Evolutionary conservation across 1,140 invertebrate species (phyloP).

Genomic region (Melanaphis sacchari): DNA sequence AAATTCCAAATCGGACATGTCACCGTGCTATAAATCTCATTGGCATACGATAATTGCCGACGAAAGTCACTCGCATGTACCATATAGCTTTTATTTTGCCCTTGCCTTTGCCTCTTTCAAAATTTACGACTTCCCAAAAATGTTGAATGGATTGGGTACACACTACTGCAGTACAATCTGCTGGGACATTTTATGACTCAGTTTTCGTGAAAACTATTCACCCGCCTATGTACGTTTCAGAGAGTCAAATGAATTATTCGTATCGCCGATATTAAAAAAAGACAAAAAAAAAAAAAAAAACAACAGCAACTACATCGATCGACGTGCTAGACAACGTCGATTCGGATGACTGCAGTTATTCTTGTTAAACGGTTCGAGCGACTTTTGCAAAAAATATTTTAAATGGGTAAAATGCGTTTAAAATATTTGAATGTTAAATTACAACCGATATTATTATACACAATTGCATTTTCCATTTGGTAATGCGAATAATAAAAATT

Average conservation of each 20-base stretch:
- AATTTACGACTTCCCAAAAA: constrained; percentile 24
- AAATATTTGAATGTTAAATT: neutral
- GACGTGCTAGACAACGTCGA: neutral
- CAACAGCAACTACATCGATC: neutral
- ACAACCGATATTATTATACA: neutral
- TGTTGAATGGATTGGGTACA: neutral
- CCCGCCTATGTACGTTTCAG: neutral
- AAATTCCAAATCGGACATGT: neutral
- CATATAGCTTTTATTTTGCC: neutral
- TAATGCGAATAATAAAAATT: constrained; percentile 13
- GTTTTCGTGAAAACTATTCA: neutral
- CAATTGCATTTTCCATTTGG: neutral
- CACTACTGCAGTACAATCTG: neutral
- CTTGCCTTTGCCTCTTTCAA: neutral
- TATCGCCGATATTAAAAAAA: constrained; percentile 21
- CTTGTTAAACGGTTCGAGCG: neutral
- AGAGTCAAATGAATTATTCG: neutral
- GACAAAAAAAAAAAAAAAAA: neutral
- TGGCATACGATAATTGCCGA: neutral
- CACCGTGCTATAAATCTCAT: neutral
- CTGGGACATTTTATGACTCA: neutral
- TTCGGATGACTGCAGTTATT: neutral
- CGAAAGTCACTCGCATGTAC: neutral
- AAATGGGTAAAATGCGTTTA: neutral
- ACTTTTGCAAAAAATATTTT: neutral